phyloP scores from a whole-genome alignment of 2,888 invertebrate genomes.

The Sceliomorpha sp. region DNA sequence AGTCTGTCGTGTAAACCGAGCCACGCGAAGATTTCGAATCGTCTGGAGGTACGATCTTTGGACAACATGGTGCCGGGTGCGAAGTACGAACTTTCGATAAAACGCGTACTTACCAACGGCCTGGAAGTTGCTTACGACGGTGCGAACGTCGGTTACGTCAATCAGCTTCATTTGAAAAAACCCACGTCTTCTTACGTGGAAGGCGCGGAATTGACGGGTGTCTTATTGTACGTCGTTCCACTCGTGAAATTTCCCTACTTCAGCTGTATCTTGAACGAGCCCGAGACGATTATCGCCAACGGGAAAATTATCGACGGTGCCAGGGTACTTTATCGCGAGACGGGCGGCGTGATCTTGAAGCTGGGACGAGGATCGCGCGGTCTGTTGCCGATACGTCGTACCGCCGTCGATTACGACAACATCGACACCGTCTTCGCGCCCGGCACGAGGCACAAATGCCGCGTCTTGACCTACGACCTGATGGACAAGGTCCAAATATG shows the following conservation, averaged over 20 bases:
- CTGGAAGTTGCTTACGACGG: constrained; percentile 80
- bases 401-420: constrained; percentile 74
- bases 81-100: constrained; percentile 76
- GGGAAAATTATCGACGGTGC: constrained; percentile 84
- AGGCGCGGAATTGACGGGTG: constrained; percentile 63
- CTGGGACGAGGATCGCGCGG: constrained; percentile 67
- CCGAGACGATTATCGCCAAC: constrained; percentile 75
- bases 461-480: constrained; percentile 85
- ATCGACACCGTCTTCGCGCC: constrained; percentile 79
- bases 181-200: constrained; percentile 61
- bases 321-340: constrained; percentile 80
- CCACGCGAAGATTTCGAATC: constrained; percentile 60
- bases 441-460: constrained; percentile 81
- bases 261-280: constrained; percentile 78
- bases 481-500: constrained; percentile 86
- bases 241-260: constrained; percentile 86
- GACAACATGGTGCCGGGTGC: constrained; percentile 80
- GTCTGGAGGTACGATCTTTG: constrained; percentile 73
- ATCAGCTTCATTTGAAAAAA: constrained; percentile 68
- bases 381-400: constrained; percentile 69
- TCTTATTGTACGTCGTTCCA: constrained; percentile 85
- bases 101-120: constrained; percentile 79
- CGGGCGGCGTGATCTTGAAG: constrained; percentile 77
- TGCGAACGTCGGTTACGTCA: constrained; percentile 80
- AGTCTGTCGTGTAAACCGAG: constrained; percentile 80